Conservation (phyloP, 2,113 vertebrate genomes). For the Tragulus kanchil region DNA sequence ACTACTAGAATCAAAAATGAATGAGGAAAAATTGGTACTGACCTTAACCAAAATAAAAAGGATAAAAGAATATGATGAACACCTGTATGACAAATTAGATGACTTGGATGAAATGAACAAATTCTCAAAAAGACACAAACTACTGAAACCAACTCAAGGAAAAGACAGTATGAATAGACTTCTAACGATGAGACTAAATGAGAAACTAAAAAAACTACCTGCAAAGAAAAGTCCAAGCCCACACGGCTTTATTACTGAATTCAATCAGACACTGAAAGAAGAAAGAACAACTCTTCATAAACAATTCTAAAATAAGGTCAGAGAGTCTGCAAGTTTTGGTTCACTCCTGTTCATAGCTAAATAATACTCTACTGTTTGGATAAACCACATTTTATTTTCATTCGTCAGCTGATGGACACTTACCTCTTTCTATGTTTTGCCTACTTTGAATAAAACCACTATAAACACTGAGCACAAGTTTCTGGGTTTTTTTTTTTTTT, state of each 20-base stretch:
- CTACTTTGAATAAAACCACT: neutral
- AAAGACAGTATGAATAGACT: neutral
- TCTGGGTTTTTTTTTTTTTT: neutral
- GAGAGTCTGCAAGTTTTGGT: neutral
- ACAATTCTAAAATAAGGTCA: neutral
- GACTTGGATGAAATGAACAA: neutral
- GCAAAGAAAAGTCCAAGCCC: neutral
- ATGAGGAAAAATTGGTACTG: neutral
- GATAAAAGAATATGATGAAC: neutral
- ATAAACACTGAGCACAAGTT: neutral
- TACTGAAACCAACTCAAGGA: neutral
- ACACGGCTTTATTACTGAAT: neutral
- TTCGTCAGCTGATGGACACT: neutral
- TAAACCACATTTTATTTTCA: neutral
- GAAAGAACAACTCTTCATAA: neutral
- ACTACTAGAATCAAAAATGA: neutral
- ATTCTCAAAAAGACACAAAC: neutral
- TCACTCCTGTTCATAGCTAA: neutral
- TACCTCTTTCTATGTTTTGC: neutral
- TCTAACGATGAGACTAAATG: neutral
- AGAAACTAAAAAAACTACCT: neutral
- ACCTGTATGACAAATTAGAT: neutral
- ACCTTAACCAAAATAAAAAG: slow-evolving; percentile 26
- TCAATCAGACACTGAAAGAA: neutral
- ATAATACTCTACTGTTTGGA: neutral